phyloP scores from a whole-genome alignment of 2,797 vertebrate genomes.

The Danio aesculapii region DNA sequence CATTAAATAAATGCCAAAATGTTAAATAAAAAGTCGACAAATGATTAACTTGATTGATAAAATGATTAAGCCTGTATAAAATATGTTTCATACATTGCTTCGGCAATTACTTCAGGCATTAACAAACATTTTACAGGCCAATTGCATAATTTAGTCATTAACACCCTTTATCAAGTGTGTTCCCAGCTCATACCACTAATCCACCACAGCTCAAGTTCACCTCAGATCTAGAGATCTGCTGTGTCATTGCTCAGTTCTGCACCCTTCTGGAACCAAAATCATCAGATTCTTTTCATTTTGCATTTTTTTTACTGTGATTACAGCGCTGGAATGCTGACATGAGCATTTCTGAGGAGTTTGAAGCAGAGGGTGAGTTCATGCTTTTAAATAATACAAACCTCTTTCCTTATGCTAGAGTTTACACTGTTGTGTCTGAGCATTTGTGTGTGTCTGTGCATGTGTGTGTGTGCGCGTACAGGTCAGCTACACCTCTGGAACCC shows the following conservation, averaged over 20 bases:
- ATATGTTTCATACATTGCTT: not conserved
- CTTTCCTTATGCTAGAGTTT: not conserved
- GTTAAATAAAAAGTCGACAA: no score
- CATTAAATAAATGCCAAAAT: no score
- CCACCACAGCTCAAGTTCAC: not conserved
- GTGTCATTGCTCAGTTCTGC: not conserved
- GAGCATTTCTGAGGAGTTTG: conserved; percentile 74
- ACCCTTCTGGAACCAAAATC: not conserved
- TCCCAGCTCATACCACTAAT: not conserved
- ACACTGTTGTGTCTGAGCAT: not conserved
- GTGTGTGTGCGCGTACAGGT: conserved; percentile 71
- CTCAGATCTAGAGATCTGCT: not conserved
- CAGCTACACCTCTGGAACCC: conserved; percentile 97
- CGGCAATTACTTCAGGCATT: not conserved
- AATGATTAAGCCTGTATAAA: not conserved
- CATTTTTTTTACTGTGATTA: conserved; percentile 17
- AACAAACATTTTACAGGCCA: no score
- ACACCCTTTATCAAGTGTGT: not conserved
- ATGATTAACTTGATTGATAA: no score
- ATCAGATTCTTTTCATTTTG: not conserved
- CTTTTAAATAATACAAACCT: not conserved
- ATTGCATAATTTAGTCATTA: not conserved
- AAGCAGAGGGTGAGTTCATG: conserved; percentile 74
- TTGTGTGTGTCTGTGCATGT: no score
- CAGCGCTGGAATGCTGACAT: conserved; percentile 78